phyloP scores from a whole-genome alignment of 2,113 vertebrate genomes.

The Zosterops lateralis region DNA sequence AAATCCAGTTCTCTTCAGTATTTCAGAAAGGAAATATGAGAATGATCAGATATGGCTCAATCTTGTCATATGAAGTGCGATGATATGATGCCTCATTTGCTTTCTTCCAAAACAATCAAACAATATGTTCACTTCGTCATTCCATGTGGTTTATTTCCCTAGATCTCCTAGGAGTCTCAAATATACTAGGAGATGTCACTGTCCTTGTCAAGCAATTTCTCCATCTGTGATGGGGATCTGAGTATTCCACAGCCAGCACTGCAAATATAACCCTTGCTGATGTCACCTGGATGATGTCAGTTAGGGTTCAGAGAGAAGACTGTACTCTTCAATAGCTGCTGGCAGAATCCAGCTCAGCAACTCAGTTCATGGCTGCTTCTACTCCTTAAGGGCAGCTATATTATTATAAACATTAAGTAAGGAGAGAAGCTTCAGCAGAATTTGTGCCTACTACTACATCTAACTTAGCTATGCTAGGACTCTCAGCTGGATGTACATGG shows the following conservation, averaged over 20 bases:
- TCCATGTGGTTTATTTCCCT: background rate
- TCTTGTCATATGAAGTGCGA: background rate
- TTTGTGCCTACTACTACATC: background rate
- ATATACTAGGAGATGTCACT: background rate
- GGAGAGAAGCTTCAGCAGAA: background rate
- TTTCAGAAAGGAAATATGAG: background rate
- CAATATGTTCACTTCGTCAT: background rate
- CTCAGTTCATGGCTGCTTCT: background rate
- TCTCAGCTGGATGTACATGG: background rate
- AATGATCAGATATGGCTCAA: background rate
- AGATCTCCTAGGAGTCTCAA: background rate
- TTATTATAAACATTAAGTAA: background rate
- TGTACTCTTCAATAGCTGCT: background rate
- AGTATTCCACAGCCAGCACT: background rate
- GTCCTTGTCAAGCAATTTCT: background rate
- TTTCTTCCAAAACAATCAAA: background rate
- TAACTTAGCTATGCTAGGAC: background rate
- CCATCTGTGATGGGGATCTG: background rate
- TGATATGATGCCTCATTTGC: background rate
- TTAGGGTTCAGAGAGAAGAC: background rate
- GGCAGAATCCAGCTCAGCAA: background rate
- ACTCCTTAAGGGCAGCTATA: background rate
- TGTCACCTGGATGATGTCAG: too few relatives aligned
- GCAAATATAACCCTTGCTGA: background rate
- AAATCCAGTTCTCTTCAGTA: background rate